Evolutionary conservation across 1,140 invertebrate species (phyloP).

Genomic region (Drosophila nikananu): DNA sequence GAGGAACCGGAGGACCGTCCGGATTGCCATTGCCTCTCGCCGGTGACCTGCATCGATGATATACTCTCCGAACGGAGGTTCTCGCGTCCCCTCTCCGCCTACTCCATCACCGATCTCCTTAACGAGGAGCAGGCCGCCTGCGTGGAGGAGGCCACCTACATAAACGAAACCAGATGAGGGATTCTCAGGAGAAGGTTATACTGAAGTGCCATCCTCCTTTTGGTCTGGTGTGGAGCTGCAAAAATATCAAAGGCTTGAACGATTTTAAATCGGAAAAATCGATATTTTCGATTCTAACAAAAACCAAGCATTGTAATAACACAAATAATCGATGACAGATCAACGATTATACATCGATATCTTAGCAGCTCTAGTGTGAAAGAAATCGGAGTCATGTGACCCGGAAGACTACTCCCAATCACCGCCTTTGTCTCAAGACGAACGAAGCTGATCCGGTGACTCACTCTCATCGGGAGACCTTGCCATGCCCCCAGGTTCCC

Average conservation of each 20-base stretch:
- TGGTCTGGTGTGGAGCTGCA: not conserved
- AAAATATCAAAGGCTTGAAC: not conserved
- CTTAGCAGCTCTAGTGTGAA: not conserved
- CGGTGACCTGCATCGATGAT: constrained; percentile 81
- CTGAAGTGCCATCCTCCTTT: constrained; percentile 37
- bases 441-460: constrained; percentile 15
- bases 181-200: constrained; percentile 2
- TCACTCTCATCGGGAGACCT: constrained; percentile 12
- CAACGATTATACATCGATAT: not conserved
- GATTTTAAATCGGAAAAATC: not conserved
- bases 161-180: constrained; percentile 72
- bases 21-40: constrained; percentile 53
- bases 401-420: constrained; percentile 19
- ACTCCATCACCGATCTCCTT: constrained; percentile 81
- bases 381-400: not conserved
- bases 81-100: constrained; percentile 74
- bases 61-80: constrained; percentile 76
- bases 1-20: constrained; percentile 52
- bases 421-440: constrained; percentile 5
- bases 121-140: constrained; percentile 67
- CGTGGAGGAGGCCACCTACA: constrained; percentile 58
- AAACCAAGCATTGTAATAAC: not conserved
- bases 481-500: constrained; percentile 20
- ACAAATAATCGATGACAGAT: not conserved
- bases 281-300: not conserved